Base-by-base conservation (phyloP, 2,888 invertebrate genomes). In the Andrena camellia region DNA sequence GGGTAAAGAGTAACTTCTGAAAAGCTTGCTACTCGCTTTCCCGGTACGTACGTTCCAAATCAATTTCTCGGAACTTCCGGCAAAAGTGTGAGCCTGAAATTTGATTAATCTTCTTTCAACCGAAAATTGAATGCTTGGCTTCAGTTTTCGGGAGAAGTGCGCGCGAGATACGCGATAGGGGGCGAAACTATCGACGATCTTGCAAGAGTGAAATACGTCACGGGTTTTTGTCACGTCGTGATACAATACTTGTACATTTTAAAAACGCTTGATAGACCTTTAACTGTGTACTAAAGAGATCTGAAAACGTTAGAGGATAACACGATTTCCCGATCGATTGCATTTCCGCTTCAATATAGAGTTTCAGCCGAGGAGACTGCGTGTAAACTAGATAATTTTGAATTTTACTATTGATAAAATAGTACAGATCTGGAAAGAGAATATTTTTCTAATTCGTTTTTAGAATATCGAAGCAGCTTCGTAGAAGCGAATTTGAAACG, bases 381-480 rank as follows among this genome's bases (percentile, higher is more conserved):
- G 60, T 84, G 80, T 83, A 83, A 83, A 85, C 83, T 73, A 78
- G 73, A 86, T 83, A 59, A 78, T 79, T 85, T 88, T 66, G n/a
- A 74, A 78, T 88, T 86, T 83, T 86, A 80, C 85, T 85, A 84
- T 78, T 57, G 83, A 64, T 68, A 73, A 77, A 85, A 88, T 83
- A 86, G 86, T 85, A 84, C 86, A 88, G 86, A 88, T 84, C 79
- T 88, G 86, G 78, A 66, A 81, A 78, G 77, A 85, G 26, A 78
- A 78, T 88, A 88, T 88, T 88, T 88, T 88, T 88, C 89, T 88
- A 88, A 87, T 88, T 89, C 87, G 73, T 88, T 88, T 87, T 88
- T 88, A 88, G 87, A 83, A 62, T 86, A 88, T 78, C 75, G 70
- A 75, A 83, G 70, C 77, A 67, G 82, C 84, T 88, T 87, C 80